phyloP scores from a whole-genome alignment of 1,140 invertebrate genomes.

The Diprion similis region DNA sequence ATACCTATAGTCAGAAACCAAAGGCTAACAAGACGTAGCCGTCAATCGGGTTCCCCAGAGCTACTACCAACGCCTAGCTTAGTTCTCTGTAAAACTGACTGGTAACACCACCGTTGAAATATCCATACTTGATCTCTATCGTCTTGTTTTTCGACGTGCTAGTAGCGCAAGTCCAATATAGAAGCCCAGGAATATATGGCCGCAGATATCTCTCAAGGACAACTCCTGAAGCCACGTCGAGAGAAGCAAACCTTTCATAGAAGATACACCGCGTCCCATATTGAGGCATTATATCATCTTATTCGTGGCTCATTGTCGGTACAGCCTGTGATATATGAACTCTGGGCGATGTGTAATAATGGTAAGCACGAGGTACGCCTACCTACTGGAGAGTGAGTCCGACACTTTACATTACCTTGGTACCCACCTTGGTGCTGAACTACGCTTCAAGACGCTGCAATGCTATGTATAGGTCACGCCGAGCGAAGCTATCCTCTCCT shows the following conservation, averaged over 20 bases:
- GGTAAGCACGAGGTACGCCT: constrained; percentile 42
- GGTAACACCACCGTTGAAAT: no score
- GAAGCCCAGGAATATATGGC: no score
- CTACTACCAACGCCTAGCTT: no score
- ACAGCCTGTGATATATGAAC: constrained; percentile 44
- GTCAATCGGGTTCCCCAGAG: no score
- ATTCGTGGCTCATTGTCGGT: constrained; percentile 24
- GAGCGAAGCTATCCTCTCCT: background rate
- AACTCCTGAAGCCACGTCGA: no score
- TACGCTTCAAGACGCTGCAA: background rate
- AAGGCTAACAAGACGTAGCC: no score
- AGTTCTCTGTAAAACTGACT: no score
- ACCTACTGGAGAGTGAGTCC: constrained; percentile 35
- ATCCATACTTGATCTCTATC: no score
- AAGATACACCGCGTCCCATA: background rate
- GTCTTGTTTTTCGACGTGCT: no score
- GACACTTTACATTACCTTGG: constrained; percentile 26
- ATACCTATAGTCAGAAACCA: no score
- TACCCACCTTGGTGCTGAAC: constrained; percentile 9
- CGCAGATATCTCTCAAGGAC: no score
- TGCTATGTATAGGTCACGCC: background rate
- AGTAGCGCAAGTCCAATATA: no score
- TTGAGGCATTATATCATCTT: constrained; percentile 3
- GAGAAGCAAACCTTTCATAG: background rate
- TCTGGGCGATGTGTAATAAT: constrained; percentile 46